These are phyloP conservation scores for Ophraella communa DNA, from an alignment of 2,888 invertebrate species.

Conservation along the genomic window DNA sequence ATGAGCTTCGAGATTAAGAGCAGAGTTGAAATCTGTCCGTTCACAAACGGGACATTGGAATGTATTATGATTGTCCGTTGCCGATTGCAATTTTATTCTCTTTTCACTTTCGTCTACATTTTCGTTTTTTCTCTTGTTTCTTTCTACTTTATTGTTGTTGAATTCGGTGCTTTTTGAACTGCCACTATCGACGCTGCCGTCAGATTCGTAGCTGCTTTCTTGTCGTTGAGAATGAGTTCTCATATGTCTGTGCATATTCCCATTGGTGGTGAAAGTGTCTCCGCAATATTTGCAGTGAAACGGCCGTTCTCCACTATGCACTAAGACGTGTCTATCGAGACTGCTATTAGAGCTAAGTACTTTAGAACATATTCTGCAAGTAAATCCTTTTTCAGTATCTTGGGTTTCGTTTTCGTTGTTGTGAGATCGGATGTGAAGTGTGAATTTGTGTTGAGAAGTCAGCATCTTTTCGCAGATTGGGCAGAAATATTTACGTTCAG, in stretches of 20 bases:
- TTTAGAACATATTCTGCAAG: conserved; percentile 73
- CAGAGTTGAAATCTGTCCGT: conserved; percentile 66
- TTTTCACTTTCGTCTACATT: conserved; percentile 48
- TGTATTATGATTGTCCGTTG: conserved; percentile 41
- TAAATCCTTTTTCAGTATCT: conserved; percentile 61
- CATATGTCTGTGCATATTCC: conserved; percentile 85
- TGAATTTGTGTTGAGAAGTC: conserved; percentile 71
- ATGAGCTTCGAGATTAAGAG: conserved; percentile 68
- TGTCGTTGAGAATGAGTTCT: conserved; percentile 70
- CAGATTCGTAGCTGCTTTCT: conserved; percentile 66
- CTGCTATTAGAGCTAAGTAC: conserved; percentile 79
- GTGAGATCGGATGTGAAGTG: conserved; percentile 72
- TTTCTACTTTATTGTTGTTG: conserved; percentile 57
- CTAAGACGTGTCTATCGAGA: conserved; percentile 79
- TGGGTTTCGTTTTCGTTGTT: conserved; percentile 63
- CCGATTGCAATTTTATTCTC: conserved; percentile 44
- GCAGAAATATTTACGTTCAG: conserved; percentile 63
- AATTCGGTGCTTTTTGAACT: conserved; percentile 55
- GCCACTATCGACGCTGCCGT: conserved; percentile 62
- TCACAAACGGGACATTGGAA: conserved; percentile 70
- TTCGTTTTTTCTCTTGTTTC: conserved; percentile 55
- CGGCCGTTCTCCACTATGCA: conserved; percentile 81
- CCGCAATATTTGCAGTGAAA: conserved; percentile 81
- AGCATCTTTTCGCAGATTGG: conserved; percentile 70
- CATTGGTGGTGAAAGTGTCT: conserved; percentile 83